Base-by-base conservation (phyloP, 2,888 invertebrate species). In the Heliconius erato region DNA sequence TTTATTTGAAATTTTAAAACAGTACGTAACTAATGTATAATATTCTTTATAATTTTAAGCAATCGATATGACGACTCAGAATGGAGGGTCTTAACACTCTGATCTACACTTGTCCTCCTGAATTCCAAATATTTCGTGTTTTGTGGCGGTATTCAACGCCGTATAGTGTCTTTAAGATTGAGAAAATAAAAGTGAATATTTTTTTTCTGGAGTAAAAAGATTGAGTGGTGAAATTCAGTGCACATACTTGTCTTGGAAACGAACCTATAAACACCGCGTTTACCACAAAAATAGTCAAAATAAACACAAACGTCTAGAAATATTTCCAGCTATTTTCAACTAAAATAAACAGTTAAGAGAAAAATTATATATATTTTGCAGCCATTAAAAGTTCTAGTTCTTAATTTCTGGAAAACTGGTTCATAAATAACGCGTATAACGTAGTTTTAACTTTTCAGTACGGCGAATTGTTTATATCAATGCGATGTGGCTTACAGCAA, bases 321-420 rank as follows among this genome's bases (percentile, higher is more conserved):
- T 26, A 65, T 26, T 26, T 28, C 1, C 26, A 65, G 26, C 26
- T 26, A 65, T 65, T 65, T 65, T 28, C 65, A 12, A 65, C 65
- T 14, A 14, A 65, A 65, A 65, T 26, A 65, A 68, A 79, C 67
- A 74, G 28, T 74, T 35, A 74, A 74, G 74, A 74, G 59, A 79
- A 74, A 83, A 69, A 74, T 54, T 12, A 63, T 81, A 83, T 81
- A 49, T 79, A 74, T 81, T 79, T 74, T 35, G 49, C 54, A 72
- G 65, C 79, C 81, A 83, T 80, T 80, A 59, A 83, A 83, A 78
- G 80, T 83, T 74, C 44, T 80, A 83, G 69, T 40, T 83, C 79
- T 83, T 83, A 83, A 81, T 83, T 83, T 81, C 67, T 59, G 68
- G 68, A 63, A 74, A 79, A 79, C 81, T 77, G 59, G 59, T 67